Base-by-base conservation (phyloP, 2,797 vertebrate species). In the Melopsittacus undulatus region DNA sequence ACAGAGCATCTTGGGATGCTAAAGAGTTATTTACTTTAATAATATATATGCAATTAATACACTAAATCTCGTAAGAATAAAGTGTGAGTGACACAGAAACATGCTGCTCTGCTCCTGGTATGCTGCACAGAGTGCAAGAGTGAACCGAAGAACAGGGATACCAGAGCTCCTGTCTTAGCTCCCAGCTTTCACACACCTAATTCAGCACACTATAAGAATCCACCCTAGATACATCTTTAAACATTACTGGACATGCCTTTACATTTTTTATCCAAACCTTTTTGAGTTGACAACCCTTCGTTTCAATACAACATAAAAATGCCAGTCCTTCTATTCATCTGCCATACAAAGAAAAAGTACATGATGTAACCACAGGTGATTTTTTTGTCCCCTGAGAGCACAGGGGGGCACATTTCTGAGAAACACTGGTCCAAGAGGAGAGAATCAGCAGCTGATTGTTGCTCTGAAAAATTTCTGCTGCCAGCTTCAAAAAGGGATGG, bases 261-360 rank as follows among this genome's bases (percentile, higher is more conserved):
- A 7, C 67, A 64, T 89, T 85, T 72, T 64, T 68, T 29, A 67
- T 70, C 15, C 30, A 74, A 49, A 80, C 72, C 9, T 9, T 89
- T 81, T 46, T 8, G 6, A 64, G 43, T 48, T 61, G 56, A 63
- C 43, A 91, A 16, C 10, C 18, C 30, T 84, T 84, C 0, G 0
- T 93, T 92, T 87, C 64, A 74, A 87, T 43, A 22, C 23, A 87
- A 74, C 43, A 83, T 51, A 48, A 74, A 91, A 92, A 81, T 38
- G 13, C 24, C 80, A 57, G 34, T 48, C 63, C 30, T 93, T 87
- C 67, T 11, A 38, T 85, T 94, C 16, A 70, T 34, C 40, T 83
- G 13, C 32, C 30, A 27, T 27, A 26, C 15, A 17, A 81, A 73
- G n/a, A 21, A 83, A 67, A 79, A 45, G 30, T 49, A 63, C 42